These are phyloP conservation scores for Bufo gargarizans DNA, from an alignment of 2,113 vertebrate genomes.

Conservation along the genomic window DNA sequence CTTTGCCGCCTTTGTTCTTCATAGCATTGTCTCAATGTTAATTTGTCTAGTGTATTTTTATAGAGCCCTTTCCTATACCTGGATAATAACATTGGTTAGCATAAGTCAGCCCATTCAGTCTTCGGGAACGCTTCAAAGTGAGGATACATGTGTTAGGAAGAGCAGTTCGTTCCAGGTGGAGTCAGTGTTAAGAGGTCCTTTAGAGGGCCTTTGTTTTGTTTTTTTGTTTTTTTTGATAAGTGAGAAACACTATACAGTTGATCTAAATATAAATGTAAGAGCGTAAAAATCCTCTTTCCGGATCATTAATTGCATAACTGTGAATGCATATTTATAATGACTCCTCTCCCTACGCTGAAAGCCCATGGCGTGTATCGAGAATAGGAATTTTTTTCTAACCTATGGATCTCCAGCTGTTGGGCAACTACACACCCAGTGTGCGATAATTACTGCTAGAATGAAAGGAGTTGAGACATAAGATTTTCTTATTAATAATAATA, in stretches of 20 bases:
- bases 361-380: background rate
- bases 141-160: slow-evolving; percentile 29
- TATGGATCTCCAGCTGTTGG: too few relatives aligned
- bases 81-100: slow-evolving; percentile 30
- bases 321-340: slow-evolving; percentile 12
- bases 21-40: slow-evolving; percentile 45
- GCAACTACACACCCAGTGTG: too few relatives aligned
- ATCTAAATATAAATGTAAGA: slow-evolving; percentile 15
- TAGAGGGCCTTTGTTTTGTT: background rate
- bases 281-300: background rate
- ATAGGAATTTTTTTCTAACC: background rate
- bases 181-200: background rate
- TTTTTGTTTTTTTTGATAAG: too few relatives aligned
- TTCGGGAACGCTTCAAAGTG: slow-evolving; percentile 51
- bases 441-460: too few relatives aligned
- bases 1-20: slow-evolving; percentile 3
- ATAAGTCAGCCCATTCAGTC: slow-evolving; percentile 49
- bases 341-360: background rate
- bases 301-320: background rate
- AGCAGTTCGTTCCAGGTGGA: slow-evolving; percentile 56
- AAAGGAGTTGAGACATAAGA: too few relatives aligned
- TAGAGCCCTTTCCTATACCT: slow-evolving; percentile 34
- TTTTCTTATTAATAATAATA: too few relatives aligned
- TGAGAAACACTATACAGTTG: background rate
- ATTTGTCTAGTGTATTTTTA: slow-evolving; percentile 24